phyloP scores from a whole-genome alignment of 2,113 vertebrate species.

The Etia nguti region DNA sequence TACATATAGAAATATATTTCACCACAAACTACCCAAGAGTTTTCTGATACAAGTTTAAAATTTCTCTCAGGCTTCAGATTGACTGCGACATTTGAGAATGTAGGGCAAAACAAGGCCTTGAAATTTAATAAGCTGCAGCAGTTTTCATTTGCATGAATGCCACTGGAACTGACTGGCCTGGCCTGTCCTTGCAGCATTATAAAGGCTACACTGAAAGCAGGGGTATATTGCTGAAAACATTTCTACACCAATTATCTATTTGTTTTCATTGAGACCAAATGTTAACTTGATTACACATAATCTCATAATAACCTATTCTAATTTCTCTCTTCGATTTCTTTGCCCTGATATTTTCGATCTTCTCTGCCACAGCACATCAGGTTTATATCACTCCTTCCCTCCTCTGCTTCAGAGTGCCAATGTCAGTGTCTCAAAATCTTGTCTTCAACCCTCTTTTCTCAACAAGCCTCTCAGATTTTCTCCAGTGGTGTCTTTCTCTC shows the following conservation, averaged over 20 bases:
- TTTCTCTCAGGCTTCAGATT: slow-evolving; percentile 35
- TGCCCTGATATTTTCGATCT: background rate
- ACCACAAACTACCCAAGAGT: background rate
- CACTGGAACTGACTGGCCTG: background rate
- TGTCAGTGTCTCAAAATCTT: background rate
- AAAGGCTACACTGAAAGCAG: background rate
- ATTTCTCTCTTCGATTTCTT: background rate
- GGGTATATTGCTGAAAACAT: background rate
- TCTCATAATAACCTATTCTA: background rate
- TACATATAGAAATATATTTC: background rate
- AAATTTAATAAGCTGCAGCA: slow-evolving; percentile 42
- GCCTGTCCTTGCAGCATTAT: slow-evolving; percentile 1
- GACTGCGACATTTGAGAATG: slow-evolving; percentile 50
- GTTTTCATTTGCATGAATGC: slow-evolving; percentile 50
- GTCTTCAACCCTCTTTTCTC: background rate
- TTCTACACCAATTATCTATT: slow-evolving; percentile 8
- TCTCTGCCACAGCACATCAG: background rate
- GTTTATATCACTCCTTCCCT: background rate
- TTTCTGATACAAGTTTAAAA: slow-evolving; percentile 16
- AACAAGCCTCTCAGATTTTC: slow-evolving; percentile 4
- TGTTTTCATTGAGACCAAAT: slow-evolving; percentile 4
- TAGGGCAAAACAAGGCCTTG: slow-evolving; percentile 47
- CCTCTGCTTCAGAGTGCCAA: background rate
- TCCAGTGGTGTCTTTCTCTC: background rate
- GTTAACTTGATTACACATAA: slow-evolving; percentile 5